Conservation (phyloP, 2,888 invertebrate species). For the Embidobia sp. region DNA sequence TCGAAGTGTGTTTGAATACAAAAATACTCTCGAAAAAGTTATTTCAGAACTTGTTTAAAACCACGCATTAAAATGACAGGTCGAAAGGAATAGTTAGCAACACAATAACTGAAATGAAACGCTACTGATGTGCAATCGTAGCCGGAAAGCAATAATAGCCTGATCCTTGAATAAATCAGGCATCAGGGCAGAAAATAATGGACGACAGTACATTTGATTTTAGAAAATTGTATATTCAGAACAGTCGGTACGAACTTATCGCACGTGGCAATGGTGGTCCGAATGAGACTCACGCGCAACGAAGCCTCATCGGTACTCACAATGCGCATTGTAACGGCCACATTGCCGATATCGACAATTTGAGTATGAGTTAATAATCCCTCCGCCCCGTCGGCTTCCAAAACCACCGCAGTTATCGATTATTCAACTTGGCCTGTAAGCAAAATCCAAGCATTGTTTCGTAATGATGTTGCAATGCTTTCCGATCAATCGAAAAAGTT, state of each 20-base stretch:
- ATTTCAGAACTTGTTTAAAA: neutral
- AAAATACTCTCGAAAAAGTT: too few relatives aligned
- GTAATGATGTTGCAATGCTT: slow-evolving; percentile 34
- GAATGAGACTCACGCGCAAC: slow-evolving; percentile 35
- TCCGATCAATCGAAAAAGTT: slow-evolving; percentile 38
- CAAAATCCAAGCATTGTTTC: slow-evolving; percentile 44
- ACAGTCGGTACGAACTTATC: slow-evolving; percentile 42
- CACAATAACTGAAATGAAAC: slow-evolving; percentile 8
- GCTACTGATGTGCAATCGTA: slow-evolving; percentile 1
- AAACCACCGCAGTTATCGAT: slow-evolving; percentile 48
- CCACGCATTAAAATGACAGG: neutral
- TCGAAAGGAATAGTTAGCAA: neutral
- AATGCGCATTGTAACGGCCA: slow-evolving; percentile 58
- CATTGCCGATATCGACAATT: slow-evolving; percentile 59
- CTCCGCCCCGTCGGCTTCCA: neutral
- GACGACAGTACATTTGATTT: slow-evolving; percentile 25
- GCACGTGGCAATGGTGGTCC: slow-evolving; percentile 32
- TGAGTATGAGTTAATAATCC: slow-evolving; percentile 54
- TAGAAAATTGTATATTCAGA: slow-evolving; percentile 34
- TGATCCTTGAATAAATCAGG: slow-evolving; percentile 21
- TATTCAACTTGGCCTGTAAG: slow-evolving; percentile 37
- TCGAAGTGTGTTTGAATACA: too few relatives aligned
- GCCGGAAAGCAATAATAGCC: slow-evolving; percentile 1
- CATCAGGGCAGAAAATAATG: slow-evolving; percentile 22
- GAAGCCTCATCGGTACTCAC: slow-evolving; percentile 30